Evolutionary conservation across 2,888 invertebrate species (phyloP), one percentile per base, ranked within the genome.

Genomic region (Bibio marci): DNA sequence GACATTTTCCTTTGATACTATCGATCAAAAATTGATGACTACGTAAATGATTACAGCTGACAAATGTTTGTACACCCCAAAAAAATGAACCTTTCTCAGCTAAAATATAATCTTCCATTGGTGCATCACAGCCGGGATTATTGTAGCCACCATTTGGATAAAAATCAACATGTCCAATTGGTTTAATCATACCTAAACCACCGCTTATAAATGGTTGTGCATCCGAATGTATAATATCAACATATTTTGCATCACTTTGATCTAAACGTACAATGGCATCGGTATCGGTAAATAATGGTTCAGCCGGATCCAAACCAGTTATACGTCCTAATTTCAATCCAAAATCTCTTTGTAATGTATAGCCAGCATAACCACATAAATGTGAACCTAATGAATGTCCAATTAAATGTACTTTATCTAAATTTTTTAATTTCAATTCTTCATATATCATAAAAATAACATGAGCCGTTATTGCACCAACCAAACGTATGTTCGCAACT

Each of bases 151-250:
- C 88, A 54, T 92, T 92, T 0, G 90, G 88, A 56, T 78, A 92
- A 61, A 88, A 91, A 58, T 92, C 92, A 4, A 88, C 77, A 57
- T 91, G 88, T 0, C 87, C 91, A 34, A 83, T 73, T 0, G 80
- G 70, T 51, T 85, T 81, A 7, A 73, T 71, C 55, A 87, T 80
- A 10, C 92, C 91, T 40, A 90, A 67, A 38, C 73, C 78, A 40
- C 76, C 77, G 47, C 69, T 73, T 48, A 85, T 80, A 48, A 86
- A 70, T 6, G 79, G 78, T 57, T 73, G 72, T 1, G 79, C 79
- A 55, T 92, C 90, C 4, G 87, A 86, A 57, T 94, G 92, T 46
- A 92, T 78, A 14, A 86, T 73, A 52, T 91, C 91, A 1, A 94
- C 92, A 55, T 80, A 92, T 43, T 73, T 66, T 0, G 92, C 94